Conservation (phyloP, 1,140 invertebrate genomes). For the Asbolus verrucosus region DNA sequence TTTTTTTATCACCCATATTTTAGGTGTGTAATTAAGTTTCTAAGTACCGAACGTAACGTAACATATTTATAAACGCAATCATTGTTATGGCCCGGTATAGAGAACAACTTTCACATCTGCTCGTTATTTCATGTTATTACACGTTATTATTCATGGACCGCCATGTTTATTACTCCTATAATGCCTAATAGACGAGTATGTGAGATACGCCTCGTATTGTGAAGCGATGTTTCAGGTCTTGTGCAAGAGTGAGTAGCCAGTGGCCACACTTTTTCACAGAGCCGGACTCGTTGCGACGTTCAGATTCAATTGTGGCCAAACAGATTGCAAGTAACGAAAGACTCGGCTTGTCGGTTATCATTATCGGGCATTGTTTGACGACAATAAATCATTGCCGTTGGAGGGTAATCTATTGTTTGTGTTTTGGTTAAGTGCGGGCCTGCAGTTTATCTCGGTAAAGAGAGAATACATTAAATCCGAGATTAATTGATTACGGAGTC, state of each 20-base stretch:
- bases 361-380: slow-evolving; percentile 23
- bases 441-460: slow-evolving; percentile 43
- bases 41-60: slow-evolving; percentile 40
- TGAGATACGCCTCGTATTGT: slow-evolving; percentile 49
- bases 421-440: slow-evolving; percentile 36
- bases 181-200: slow-evolving; percentile 46
- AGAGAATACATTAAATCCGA: slow-evolving; percentile 45
- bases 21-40: slow-evolving; percentile 35
- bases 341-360: slow-evolving; percentile 29
- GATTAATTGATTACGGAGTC: slow-evolving; percentile 38
- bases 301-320: not conserved
- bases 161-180: slow-evolving; percentile 48
- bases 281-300: too few species aligned
- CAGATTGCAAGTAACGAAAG: not conserved
- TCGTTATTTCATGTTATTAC: slow-evolving; percentile 51
- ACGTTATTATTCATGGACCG: slow-evolving; percentile 49
- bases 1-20: slow-evolving; percentile 34
- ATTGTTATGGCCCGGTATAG: slow-evolving; percentile 45
- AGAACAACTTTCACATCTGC: slow-evolving; percentile 52
- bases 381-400: slow-evolving; percentile 24
- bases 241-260: slow-evolving; percentile 30
- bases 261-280: slow-evolving; percentile 34
- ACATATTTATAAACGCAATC: slow-evolving; percentile 46
- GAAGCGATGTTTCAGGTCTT: slow-evolving; percentile 42
- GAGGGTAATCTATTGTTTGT: slow-evolving; percentile 32